Evolutionary conservation across 2,888 invertebrate species (phyloP).

Genomic region (Strigamia transsilvanica): DNA sequence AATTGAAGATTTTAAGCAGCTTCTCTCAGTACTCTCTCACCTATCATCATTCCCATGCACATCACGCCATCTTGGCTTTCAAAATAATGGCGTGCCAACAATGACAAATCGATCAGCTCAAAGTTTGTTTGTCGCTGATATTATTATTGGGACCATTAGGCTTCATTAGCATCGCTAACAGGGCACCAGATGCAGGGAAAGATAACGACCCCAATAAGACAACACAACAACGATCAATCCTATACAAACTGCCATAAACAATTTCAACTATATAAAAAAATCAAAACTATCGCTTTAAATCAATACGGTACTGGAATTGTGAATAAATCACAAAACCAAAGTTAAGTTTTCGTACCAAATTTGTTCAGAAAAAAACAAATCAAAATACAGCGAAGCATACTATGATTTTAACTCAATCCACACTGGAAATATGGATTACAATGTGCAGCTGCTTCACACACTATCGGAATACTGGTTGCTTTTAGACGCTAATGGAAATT

Average conservation of each 20-base stretch:
- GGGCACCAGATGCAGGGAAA: slow-evolving; percentile 44
- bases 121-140: slow-evolving; percentile 49
- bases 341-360: background rate
- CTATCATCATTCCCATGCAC: slow-evolving; percentile 48
- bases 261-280: background rate
- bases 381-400: background rate
- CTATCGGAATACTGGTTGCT: slow-evolving; percentile 18
- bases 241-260: slow-evolving; percentile 28
- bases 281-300: background rate
- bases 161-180: slow-evolving; percentile 46
- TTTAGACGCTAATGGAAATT: slow-evolving; percentile 35
- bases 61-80: slow-evolving; percentile 46
- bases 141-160: slow-evolving; percentile 45
- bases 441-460: slow-evolving; percentile 25
- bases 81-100: slow-evolving; percentile 48
- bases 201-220: slow-evolving; percentile 43
- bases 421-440: slow-evolving; percentile 11
- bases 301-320: background rate
- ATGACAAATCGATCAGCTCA: slow-evolving; percentile 48
- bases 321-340: background rate
- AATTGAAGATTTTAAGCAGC: slow-evolving; percentile 49
- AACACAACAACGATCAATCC: slow-evolving; percentile 36
- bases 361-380: background rate
- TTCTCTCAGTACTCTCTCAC: slow-evolving; percentile 29
- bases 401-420: slow-evolving; percentile 1